Evolutionary conservation across 2,888 invertebrate species (phyloP).

Genomic region (Trichogramma dendrolimi): DNA sequence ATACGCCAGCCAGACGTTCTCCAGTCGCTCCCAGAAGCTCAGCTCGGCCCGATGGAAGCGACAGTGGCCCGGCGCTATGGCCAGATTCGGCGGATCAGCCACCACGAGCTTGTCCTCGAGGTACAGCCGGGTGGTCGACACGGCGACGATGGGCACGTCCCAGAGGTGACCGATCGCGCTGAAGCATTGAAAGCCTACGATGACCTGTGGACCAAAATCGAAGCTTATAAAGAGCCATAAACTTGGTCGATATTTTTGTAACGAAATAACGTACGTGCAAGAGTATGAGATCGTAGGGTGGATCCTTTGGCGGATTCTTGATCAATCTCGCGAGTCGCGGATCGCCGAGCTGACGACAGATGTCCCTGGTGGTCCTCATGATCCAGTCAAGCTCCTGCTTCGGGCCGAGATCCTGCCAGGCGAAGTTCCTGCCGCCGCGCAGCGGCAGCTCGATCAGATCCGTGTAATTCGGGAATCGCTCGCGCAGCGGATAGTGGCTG

Average conservation of each 20-base stretch:
- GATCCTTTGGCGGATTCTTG: neutral
- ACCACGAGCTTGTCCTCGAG: constrained; percentile 31
- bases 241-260: neutral
- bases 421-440: too few species aligned
- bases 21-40: constrained; percentile 26
- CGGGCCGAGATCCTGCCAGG: too few species aligned
- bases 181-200: constrained; percentile 30
- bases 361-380: neutral
- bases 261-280: constrained; percentile 13
- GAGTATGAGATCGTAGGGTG: constrained; percentile 8
- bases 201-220: neutral
- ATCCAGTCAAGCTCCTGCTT: neutral
- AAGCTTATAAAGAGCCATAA: too few species aligned
- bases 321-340: constrained; percentile 1
- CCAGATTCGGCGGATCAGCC: constrained; percentile 33
- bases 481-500: constrained; percentile 12
- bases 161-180: constrained; percentile 32
- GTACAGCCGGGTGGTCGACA: constrained; percentile 29
- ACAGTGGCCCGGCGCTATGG: constrained; percentile 28
- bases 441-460: constrained; percentile 14
- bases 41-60: neutral
- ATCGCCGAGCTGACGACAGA: constrained; percentile 1
- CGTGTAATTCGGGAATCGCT: constrained; percentile 13
- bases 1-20: constrained; percentile 8
- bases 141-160: constrained; percentile 33